Evolutionary conservation across 1,140 invertebrate species (phyloP).

Genomic region (Anastatus disparis): DNA sequence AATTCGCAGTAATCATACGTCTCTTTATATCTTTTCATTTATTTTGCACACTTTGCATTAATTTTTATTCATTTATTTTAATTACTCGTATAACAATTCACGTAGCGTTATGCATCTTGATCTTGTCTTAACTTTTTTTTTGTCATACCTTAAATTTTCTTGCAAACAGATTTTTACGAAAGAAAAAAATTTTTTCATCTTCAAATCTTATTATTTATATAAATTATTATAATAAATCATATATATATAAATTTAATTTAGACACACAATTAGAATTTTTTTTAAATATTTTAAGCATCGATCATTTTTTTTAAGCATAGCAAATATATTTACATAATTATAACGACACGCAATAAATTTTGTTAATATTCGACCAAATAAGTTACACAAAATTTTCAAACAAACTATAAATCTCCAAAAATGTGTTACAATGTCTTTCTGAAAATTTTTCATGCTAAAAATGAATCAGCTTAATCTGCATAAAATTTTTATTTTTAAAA

Average conservation of each 20-base stretch:
- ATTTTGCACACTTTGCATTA: background rate
- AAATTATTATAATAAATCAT: too few relatives aligned
- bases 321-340: too few relatives aligned
- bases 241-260: too few relatives aligned
- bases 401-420: too few relatives aligned
- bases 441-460: constrained; percentile 9
- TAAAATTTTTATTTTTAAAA: background rate
- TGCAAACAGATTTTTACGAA: constrained; percentile 4
- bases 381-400: too few relatives aligned
- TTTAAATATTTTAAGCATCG: too few relatives aligned
- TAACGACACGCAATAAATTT: too few relatives aligned
- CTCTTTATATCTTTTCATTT: background rate
- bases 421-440: too few relatives aligned
- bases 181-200: background rate
- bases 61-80: background rate
- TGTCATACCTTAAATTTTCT: background rate
- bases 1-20: constrained; percentile 20
- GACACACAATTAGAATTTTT: too few relatives aligned
- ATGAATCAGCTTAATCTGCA: background rate
- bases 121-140: background rate
- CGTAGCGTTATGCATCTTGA: background rate
- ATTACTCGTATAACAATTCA: background rate
- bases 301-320: too few relatives aligned
- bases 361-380: too few relatives aligned
- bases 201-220: too few relatives aligned